Conservation (phyloP, 2,113 vertebrate species). For the Chionodraco myersi region DNA sequence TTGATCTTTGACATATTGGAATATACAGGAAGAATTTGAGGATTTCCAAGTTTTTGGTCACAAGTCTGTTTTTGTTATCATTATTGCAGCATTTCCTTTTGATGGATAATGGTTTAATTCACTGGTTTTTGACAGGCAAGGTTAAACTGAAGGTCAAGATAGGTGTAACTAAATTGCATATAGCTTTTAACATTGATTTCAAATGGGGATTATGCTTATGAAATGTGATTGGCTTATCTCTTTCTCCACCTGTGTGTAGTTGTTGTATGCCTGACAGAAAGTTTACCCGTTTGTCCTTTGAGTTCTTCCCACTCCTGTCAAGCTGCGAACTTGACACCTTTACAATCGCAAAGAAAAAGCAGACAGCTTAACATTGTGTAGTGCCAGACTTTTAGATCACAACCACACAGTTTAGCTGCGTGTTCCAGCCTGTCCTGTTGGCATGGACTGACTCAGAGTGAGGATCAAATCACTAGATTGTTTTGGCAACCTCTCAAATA, state of each 20-base stretch:
- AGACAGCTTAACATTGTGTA: not conserved
- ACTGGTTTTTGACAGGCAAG: not conserved
- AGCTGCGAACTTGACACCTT: not conserved
- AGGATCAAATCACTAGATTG: not conserved
- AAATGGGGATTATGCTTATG: not conserved
- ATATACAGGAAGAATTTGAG: not conserved
- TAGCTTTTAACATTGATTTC: not conserved
- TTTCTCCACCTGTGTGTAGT: not conserved
- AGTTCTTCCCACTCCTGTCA: conserved; percentile 9
- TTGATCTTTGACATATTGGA: not conserved
- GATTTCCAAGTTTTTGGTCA: not conserved
- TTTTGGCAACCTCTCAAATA: not conserved
- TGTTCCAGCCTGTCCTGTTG: conserved; percentile 26
- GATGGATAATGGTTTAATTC: not conserved
- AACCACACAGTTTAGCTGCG: not conserved
- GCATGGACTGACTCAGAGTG: not conserved
- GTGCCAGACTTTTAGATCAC: conserved; percentile 1
- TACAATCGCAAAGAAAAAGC: conserved; percentile 1
- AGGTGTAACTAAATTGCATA: not conserved
- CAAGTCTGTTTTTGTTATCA: not conserved
- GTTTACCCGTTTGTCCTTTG: not conserved
- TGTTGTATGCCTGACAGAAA: not conserved
- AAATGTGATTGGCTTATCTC: not conserved
- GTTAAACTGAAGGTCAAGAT: not conserved
- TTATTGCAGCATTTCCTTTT: not conserved